phyloP scores from a whole-genome alignment of 2,113 vertebrate genomes.

The Lagopus muta region DNA sequence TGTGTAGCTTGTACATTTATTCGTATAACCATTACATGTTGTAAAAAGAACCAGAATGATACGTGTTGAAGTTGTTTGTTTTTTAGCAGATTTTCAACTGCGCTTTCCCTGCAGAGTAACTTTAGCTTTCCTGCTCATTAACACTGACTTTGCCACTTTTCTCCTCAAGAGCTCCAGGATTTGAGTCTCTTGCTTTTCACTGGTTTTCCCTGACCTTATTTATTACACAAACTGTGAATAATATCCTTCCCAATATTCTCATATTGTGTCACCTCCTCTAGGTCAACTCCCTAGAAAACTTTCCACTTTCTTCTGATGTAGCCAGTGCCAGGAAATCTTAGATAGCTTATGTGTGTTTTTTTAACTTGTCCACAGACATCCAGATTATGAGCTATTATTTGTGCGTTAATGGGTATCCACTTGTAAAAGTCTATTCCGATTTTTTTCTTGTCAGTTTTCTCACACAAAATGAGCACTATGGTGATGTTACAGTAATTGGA shows the following conservation, averaged over 20 bases:
- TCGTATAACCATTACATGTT: neutral
- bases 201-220: constrained; percentile 43
- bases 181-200: constrained; percentile 33
- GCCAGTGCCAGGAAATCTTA: constrained; percentile 3
- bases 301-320: neutral
- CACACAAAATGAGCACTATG: neutral
- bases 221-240: constrained; percentile 33
- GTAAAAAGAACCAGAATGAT: neutral
- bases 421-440: neutral
- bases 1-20: neutral
- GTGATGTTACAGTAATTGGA: neutral
- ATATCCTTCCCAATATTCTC: constrained; percentile 1
- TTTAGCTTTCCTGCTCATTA: neutral
- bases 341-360: neutral
- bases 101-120: neutral
- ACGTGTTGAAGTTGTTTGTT: neutral
- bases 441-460: neutral
- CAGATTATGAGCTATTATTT: neutral
- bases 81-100: neutral
- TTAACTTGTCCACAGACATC: neutral
- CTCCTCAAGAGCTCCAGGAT: neutral
- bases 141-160: neutral
- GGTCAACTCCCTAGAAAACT: constrained; percentile 29
- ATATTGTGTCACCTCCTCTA: neutral
- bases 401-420: neutral